Evolutionary conservation across 2,113 vertebrate genomes (phyloP).

Genomic region (Indicator indicator): DNA sequence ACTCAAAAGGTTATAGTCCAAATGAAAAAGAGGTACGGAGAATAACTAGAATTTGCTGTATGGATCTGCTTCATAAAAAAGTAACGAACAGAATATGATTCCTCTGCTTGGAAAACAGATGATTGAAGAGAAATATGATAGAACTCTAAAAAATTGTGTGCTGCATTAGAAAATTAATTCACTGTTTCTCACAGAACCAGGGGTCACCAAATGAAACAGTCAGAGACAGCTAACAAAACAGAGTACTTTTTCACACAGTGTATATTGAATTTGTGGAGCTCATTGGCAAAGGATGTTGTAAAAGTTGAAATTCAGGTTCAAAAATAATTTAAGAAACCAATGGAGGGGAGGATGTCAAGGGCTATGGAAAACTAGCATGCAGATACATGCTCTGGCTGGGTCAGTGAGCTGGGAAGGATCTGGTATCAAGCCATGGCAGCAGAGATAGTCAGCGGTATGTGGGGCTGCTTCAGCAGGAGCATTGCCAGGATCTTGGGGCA

Average conservation of each 20-base stretch:
- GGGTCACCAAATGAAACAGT: background rate
- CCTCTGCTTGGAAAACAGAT: background rate
- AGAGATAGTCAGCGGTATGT: background rate
- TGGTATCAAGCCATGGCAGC: background rate
- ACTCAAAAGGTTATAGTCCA: background rate
- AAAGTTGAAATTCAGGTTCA: background rate
- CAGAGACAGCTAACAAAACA: background rate
- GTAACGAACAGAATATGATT: background rate
- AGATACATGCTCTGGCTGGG: background rate
- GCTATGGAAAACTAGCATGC: background rate
- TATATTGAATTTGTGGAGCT: background rate
- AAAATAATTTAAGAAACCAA: background rate
- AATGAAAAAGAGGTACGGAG: constrained; percentile 11
- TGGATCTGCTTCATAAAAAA: background rate
- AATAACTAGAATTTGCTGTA: constrained; percentile 9
- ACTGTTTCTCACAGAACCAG: background rate
- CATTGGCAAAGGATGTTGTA: background rate
- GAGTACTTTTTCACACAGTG: background rate
- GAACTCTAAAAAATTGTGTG: background rate
- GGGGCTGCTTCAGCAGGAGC: background rate
- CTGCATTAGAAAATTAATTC: background rate
- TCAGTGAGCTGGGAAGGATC: background rate
- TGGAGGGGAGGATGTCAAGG: background rate
- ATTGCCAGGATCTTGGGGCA: accelerated
- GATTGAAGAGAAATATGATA: constrained; percentile 1